Evolutionary conservation across 2,888 invertebrate genomes (phyloP), one percentile per base, ranked within the genome.

Genomic region (Flexamia atlantica): DNA sequence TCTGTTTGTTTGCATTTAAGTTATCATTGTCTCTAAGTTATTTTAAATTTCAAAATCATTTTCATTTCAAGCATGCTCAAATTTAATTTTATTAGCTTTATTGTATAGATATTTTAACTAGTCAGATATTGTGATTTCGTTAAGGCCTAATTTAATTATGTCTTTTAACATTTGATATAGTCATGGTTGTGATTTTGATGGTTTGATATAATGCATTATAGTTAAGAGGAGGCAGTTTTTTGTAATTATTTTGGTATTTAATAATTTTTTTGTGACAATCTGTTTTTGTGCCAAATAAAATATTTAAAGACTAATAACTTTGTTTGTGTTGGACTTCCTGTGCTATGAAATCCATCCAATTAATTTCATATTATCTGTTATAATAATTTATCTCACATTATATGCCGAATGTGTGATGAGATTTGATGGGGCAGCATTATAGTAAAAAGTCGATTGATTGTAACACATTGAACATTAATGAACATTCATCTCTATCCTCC

Each of bases 281-380:
- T 23, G 57, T 57, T 57, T 57, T 57, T 53, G 57, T 57, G 57
- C 57, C 57, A 57, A 57, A 57, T 57, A 57, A 57, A 57, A 57
- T 57, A 23, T 57, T 57, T 20, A 57, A 3, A 3, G 57, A 25
- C 9, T 23, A 57, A 57, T 57, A n/a, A n/a, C n/a, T n/a, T n/a
- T n/a, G n/a, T n/a, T n/a, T n/a, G n/a, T n/a, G n/a, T n/a, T n/a
- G n/a, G n/a, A n/a, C n/a, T n/a, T n/a, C n/a, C n/a, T n/a, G n/a
- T n/a, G n/a, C n/a, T n/a, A n/a, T n/a, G n/a, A n/a, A n/a, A n/a
- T n/a, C n/a, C n/a, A n/a, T n/a, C n/a, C n/a, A n/a, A n/a, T n/a
- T n/a, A n/a, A n/a, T n/a, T n/a, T n/a, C n/a, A n/a, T n/a, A n/a
- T n/a, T n/a, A n/a, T n/a, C n/a, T n/a, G n/a, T n/a, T n/a, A n/a